phyloP scores from a whole-genome alignment of 2,797 vertebrate genomes.

The Yasuhikotakia modesta region DNA sequence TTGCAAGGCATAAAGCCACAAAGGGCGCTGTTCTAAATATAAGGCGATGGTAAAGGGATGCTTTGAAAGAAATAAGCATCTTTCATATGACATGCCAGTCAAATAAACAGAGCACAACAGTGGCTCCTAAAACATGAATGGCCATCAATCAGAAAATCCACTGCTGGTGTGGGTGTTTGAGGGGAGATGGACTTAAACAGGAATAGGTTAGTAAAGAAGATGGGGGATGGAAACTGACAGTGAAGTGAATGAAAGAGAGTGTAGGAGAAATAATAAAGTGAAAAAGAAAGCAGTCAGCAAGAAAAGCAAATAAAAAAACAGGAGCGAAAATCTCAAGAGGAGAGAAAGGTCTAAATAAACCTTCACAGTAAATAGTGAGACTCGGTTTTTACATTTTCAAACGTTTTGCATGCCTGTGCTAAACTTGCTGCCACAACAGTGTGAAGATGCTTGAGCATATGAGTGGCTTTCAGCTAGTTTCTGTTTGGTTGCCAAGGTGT shows the following conservation, averaged over 20 bases:
- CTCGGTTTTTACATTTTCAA: too few species aligned
- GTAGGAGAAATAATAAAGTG: neutral
- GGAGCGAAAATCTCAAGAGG: neutral
- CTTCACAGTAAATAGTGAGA: neutral
- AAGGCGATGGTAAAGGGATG: neutral
- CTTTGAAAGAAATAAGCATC: conserved; percentile 58
- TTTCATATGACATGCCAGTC: conserved; percentile 71
- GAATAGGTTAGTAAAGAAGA: neutral
- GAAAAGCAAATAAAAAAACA: neutral
- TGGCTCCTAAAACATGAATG: conserved; percentile 60
- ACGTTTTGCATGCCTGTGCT: too few species aligned
- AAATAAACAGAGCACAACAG: conserved; percentile 65
- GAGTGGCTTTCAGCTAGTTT: too few species aligned
- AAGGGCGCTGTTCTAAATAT: conserved; percentile 24
- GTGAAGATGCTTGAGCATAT: too few species aligned
- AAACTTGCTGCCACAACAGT: too few species aligned
- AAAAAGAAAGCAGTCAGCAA: neutral
- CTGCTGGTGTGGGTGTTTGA: conserved; percentile 8
- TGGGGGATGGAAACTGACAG: conserved; percentile 5
- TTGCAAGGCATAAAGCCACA: conserved; percentile 7
- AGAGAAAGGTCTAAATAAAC: conserved; percentile 2
- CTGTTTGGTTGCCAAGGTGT: too few species aligned
- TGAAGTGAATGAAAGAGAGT: neutral
- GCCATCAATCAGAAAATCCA: conserved; percentile 20
- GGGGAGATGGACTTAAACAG: neutral